Base-by-base conservation (phyloP, 2,797 vertebrate genomes). In the Harpagifer antarcticus region DNA sequence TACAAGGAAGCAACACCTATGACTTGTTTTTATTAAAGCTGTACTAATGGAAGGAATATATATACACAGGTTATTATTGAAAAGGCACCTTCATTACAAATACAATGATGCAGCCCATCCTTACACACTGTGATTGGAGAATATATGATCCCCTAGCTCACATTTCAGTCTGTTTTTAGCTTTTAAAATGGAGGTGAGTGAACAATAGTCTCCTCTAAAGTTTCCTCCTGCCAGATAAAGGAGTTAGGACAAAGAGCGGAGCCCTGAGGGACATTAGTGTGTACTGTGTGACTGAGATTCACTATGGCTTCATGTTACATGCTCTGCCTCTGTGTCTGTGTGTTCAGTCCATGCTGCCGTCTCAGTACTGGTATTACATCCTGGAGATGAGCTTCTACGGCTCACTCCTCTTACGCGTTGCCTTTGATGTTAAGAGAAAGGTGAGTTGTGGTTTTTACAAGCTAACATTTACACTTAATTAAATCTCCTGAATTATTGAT, bases 361-460 rank as follows among this genome's bases (percentile, higher is more conserved):
- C 98, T 11, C 98, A 99, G 65, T 99, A 99, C 81, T 99, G 98
- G 98, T 98, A 99, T 89, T 99, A 99, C 84, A 92, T 97, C 76
- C 49, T 94, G 71, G 97, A 99, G 89, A 95, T 99, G 84, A 94
- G 97, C 50, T 99, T 99, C 86, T 99, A 99, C 66, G 95, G 93
- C 85, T 98, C 98, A 13, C 95, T 99, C 4, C 59, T 98, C 43
- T 95, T 98, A 82, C 97, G 97, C 0, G 91, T 99, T 0, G 93
- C 96, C 6, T 95, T 95, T 19, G 98, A 99, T 86, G 93, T 92
- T 69, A 98, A 94, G 87, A 95, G 98, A 68, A 99, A 99, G 96
- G 98, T 96, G 85, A 94, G 96, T 53, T 9, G 5, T 31, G n/a
- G 7, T 57, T 48, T 13, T 65, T 17, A 20, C 11, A 63, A n/a